Evolutionary conservation across 64 coral and sea anemone species (phyloP).

Genomic region (Montipora cactus): DNA sequence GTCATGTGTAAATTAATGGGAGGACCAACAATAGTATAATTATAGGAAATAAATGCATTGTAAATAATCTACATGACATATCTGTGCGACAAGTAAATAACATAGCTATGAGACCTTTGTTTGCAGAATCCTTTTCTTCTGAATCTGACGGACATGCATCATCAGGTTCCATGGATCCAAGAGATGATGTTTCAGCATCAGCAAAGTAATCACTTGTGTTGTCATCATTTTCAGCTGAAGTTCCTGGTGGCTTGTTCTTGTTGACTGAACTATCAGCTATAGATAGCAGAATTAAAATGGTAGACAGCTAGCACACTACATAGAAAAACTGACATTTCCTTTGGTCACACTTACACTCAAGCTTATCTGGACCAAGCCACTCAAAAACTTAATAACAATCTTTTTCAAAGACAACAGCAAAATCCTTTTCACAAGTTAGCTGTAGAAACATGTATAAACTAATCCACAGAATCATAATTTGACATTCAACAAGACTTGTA

Average conservation of each 20-base stretch:
- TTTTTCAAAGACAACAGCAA: too few relatives aligned
- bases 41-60: fast-evolving
- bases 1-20: too few relatives aligned
- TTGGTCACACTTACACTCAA: too few relatives aligned
- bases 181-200: conserved; percentile 44
- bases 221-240: neutral
- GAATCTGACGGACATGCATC: neutral
- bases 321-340: too few relatives aligned
- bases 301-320: too few relatives aligned
- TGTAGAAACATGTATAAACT: too few relatives aligned
- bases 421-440: too few relatives aligned
- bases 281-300: neutral
- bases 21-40: too few relatives aligned
- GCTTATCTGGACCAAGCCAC: too few relatives aligned
- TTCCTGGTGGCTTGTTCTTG: neutral
- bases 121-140: neutral
- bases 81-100: neutral
- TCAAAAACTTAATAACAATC: too few relatives aligned
- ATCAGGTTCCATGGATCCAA: neutral
- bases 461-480: too few relatives aligned
- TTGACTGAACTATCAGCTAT: neutral
- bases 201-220: conserved; percentile 46
- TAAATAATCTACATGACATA: neutral
- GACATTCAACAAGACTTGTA: too few relatives aligned
- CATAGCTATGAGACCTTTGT: neutral